These are phyloP conservation scores for Brienomyrus longianalis DNA, from an alignment of 2,113 vertebrate species.

Conservation along the genomic window DNA sequence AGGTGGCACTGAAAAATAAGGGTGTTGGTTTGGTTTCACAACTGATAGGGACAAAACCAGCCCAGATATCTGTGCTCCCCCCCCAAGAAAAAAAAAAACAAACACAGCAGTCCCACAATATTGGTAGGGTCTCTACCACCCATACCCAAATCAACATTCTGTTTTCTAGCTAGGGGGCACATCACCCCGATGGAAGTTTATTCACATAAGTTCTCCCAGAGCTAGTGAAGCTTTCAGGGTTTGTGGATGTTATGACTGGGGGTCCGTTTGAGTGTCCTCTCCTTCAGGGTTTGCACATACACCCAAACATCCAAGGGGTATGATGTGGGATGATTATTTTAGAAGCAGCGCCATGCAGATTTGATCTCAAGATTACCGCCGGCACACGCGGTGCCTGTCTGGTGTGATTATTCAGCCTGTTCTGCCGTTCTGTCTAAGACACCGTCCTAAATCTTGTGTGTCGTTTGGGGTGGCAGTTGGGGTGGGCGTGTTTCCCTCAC, in stretches of 20 bases:
- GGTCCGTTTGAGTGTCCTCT: background rate
- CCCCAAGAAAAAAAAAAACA: background rate
- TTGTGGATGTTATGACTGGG: constrained; percentile 14
- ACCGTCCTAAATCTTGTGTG: background rate
- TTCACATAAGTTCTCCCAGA: background rate
- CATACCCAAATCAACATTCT: background rate
- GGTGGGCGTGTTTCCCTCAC: background rate
- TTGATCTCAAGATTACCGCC: background rate
- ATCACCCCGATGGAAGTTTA: background rate
- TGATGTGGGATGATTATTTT: background rate
- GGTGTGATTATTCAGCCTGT: background rate
- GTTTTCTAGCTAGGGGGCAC: background rate
- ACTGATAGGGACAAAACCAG: background rate
- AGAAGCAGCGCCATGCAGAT: background rate
- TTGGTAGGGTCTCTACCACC: background rate
- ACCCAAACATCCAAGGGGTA: background rate
- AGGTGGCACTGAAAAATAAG: background rate
- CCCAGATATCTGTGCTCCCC: background rate
- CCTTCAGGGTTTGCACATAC: background rate
- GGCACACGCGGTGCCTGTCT: background rate
- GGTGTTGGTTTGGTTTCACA: background rate
- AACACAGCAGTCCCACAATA: background rate
- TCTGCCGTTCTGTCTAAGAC: background rate
- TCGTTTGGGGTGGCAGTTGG: background rate
- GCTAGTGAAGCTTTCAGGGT: background rate